A percentile compares a stretch with the other conserved stretches of the same genome.
These are phyloP conservation scores for Morone chrysops DNA, from an alignment of 2,113 vertebrate species.

Conservation along the genomic window DNA sequence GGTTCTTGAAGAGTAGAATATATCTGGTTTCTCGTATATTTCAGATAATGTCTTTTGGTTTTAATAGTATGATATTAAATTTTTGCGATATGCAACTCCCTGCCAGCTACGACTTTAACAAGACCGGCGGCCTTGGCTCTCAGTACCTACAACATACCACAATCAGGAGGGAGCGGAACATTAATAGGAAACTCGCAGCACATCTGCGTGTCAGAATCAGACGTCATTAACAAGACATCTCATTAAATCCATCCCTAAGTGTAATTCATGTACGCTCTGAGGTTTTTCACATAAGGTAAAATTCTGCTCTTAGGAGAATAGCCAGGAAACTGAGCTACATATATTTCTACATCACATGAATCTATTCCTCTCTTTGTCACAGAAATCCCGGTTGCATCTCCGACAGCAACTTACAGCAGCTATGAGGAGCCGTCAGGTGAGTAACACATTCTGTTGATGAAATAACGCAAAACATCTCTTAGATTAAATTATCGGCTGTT, in stretches of 20 bases:
- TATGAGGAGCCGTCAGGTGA: conserved; percentile 94
- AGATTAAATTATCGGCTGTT: neutral
- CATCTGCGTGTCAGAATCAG: conserved; percentile 44
- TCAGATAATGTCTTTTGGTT: conserved; percentile 69
- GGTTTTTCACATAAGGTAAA: neutral
- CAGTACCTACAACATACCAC: conserved; percentile 34
- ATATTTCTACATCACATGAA: neutral
- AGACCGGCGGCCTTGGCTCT: conserved; percentile 53
- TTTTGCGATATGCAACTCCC: conserved; percentile 54
- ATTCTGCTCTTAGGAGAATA: neutral
- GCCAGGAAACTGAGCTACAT: conserved; percentile 33
- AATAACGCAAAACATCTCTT: neutral
- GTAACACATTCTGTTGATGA: conserved; percentile 18
- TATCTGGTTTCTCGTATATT: conserved; percentile 69
- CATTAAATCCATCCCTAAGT: conserved; percentile 13
- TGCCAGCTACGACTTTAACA: conserved; percentile 71
- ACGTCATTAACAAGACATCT: conserved; percentile 42
- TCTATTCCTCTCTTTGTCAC: conserved; percentile 47
- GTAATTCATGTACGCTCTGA: neutral
- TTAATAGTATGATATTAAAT: conserved; percentile 68
- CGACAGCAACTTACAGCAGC: conserved; percentile 90
- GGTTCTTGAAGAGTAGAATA: conserved; percentile 35
- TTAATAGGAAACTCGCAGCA: conserved; percentile 50
- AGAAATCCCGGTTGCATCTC: conserved; percentile 94
- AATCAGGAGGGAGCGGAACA: conserved; percentile 36